These are phyloP conservation scores for Dendronephthya gigantea DNA, from an alignment of 64 coral and sea anemone genomes.

Conservation along the genomic window DNA sequence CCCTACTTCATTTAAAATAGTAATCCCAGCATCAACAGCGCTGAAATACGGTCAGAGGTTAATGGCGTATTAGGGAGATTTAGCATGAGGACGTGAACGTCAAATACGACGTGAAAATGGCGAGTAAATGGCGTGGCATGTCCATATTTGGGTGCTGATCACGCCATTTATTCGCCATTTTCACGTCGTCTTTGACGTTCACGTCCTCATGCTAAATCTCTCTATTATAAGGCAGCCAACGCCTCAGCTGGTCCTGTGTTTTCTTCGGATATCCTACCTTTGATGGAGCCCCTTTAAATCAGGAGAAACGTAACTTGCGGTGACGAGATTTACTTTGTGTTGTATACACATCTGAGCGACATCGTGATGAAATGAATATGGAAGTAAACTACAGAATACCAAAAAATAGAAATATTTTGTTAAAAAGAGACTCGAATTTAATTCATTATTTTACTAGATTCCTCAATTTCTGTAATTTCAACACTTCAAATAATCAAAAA, in stretches of 20 bases:
- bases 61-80: no score
- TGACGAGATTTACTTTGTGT: conserved; percentile 64
- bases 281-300: conserved; percentile 57
- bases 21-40: conserved; percentile 75
- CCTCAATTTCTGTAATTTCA: neutral
- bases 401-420: neutral
- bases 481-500: no score
- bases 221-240: no score
- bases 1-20: conserved; percentile 78
- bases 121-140: no score
- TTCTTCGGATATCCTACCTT: conserved; percentile 48
- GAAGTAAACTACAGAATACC: conserved; percentile 50
- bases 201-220: no score
- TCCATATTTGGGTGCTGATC: no score
- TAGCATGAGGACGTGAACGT: no score
- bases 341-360: conserved; percentile 71
- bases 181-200: no score
- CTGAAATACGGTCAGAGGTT: conserved; percentile 5
- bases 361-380: conserved; percentile 46
- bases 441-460: neutral
- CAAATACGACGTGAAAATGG: no score
- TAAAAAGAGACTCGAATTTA: no score
- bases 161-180: no score
- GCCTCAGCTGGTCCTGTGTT: no score
- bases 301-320: conserved; percentile 61